These are phyloP conservation scores for Planiliza haematocheilus DNA, from an alignment of 2,113 vertebrate genomes.

Conservation along the genomic window DNA sequence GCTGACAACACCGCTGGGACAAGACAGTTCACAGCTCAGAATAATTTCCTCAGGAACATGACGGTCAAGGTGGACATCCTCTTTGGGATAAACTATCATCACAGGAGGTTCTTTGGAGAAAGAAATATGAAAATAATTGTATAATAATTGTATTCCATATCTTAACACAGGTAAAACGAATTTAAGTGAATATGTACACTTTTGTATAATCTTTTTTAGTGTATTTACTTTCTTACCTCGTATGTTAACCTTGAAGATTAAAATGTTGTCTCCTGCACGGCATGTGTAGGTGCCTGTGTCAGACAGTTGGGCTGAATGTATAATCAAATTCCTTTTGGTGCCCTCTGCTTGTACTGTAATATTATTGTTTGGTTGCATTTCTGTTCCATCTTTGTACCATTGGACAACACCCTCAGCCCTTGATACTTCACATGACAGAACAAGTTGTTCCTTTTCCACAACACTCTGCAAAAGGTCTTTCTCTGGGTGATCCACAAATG, in stretches of 20 bases:
- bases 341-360: slow-evolving; percentile 68
- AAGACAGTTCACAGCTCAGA: slow-evolving; percentile 91
- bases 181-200: not conserved
- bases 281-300: slow-evolving; percentile 84
- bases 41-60: slow-evolving; percentile 86
- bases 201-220: not conserved
- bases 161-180: not conserved
- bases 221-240: slow-evolving; percentile 74
- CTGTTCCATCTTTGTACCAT: slow-evolving; percentile 85
- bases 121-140: slow-evolving; percentile 1
- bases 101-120: slow-evolving; percentile 87
- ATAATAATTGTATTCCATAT: not conserved
- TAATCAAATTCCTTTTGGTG: slow-evolving; percentile 65
- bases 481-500: slow-evolving; percentile 79
- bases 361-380: slow-evolving; percentile 69
- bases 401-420: slow-evolving; percentile 72
- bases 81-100: slow-evolving; percentile 87
- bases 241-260: slow-evolving; percentile 85
- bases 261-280: slow-evolving; percentile 79
- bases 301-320: slow-evolving; percentile 73
- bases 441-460: slow-evolving; percentile 79
- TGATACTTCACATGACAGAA: slow-evolving; percentile 82
- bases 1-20: slow-evolving; percentile 72
- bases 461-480: slow-evolving; percentile 82
- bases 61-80: slow-evolving; percentile 86